phyloP scores from a whole-genome alignment of 2,113 vertebrate species.

The Platichthys stellatus region DNA sequence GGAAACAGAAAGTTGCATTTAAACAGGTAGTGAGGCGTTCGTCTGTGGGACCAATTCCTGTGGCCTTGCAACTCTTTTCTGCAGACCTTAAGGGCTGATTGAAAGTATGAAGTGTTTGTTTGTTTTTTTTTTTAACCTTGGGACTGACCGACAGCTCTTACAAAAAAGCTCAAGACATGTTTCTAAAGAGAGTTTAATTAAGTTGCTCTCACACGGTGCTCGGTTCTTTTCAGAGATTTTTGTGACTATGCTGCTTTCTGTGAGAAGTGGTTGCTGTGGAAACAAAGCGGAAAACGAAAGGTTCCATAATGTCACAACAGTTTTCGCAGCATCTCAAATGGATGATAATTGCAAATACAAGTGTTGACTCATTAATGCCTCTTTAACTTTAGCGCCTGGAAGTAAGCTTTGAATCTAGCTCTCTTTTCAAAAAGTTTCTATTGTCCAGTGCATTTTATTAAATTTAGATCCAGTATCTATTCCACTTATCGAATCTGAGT shows the following conservation, averaged over 20 bases:
- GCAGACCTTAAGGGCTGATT: conserved; percentile 47
- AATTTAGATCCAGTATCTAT: background rate
- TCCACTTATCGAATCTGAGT: background rate
- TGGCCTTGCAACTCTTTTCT: conserved; percentile 62
- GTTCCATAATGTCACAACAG: conserved; percentile 15
- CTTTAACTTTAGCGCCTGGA: background rate
- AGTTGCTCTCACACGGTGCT: background rate
- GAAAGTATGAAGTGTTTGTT: conserved; percentile 14
- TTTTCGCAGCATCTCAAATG: conserved; percentile 20
- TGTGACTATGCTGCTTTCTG: conserved; percentile 24
- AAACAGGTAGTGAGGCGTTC: conserved; percentile 55
- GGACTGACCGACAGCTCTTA: conserved; percentile 2
- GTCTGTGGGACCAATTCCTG: conserved; percentile 45
- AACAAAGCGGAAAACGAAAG: conserved; percentile 50
- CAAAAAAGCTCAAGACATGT: background rate
- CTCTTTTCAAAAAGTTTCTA: background rate
- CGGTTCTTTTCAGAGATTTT: conserved; percentile 16
- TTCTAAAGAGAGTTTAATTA: background rate
- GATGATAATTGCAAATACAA: conserved; percentile 26
- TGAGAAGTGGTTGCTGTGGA: conserved; percentile 68
- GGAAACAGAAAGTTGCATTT: conserved; percentile 80
- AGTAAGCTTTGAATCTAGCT: background rate
- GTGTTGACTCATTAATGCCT: conserved; percentile 18
- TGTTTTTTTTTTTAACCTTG: background rate
- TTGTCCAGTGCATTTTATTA: background rate